Conservation (phyloP, 2,797 vertebrate genomes). For the Enteromius fasciolatus region DNA sequence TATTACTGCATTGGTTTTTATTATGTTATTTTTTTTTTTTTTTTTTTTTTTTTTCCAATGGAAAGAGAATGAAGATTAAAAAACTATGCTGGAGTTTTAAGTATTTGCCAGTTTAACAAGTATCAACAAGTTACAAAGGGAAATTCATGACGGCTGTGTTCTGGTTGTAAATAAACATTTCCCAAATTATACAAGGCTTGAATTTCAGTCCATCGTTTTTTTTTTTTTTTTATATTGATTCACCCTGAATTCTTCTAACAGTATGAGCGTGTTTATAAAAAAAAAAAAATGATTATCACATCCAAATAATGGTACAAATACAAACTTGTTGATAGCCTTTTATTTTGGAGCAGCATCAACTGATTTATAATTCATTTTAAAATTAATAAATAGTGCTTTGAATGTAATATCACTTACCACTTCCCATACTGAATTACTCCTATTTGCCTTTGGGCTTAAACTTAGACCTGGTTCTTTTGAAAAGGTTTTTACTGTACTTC, state of each 20-base stretch:
- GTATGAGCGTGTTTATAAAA: not conserved
- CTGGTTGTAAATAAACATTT: not conserved
- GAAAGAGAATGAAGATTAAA: not conserved
- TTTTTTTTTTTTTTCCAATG: not conserved
- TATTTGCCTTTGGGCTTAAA: not conserved
- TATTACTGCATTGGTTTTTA: not conserved
- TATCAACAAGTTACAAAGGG: not conserved
- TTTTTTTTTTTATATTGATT: not conserved
- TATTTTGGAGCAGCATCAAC: not conserved
- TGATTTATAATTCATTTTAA: not conserved
- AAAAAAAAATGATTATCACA: not conserved
- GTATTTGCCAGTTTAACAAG: not conserved
- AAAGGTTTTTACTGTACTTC: not conserved
- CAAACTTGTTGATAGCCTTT: not conserved
- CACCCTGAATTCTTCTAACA: not conserved
- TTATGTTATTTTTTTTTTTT: not conserved
- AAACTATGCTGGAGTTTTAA: not conserved
- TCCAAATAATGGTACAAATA: not conserved
- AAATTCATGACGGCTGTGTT: not conserved
- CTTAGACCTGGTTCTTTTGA: slow-evolving; percentile 12
- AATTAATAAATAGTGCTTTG: not conserved
- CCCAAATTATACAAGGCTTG: not conserved
- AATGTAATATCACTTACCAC: not conserved
- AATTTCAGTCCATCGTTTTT: no score
- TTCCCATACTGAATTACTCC: not conserved